Base-by-base conservation (phyloP, 2,113 vertebrate genomes). In the Percopsis transmontana region DNA sequence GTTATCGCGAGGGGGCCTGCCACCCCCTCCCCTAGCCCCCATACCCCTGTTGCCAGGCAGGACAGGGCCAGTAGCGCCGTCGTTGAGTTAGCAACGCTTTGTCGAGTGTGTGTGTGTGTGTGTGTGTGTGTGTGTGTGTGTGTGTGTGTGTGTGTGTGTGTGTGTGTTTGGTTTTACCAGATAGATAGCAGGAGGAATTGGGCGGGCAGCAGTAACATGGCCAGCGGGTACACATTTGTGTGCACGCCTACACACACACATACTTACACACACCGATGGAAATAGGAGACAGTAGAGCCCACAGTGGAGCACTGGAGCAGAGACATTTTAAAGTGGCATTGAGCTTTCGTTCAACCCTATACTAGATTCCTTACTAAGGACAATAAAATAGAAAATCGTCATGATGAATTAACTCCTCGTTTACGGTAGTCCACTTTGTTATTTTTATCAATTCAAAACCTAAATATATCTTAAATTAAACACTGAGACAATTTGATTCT, bases 1-100 rank as follows among this genome's bases (percentile, higher is more conserved):
- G 85, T 90, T 88, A 90, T 89, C 87, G 87, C 85, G 74, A 77
- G n/a, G 18, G 55, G 67, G 76, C 88, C 84, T 88, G 85, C 20
- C 51, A 77, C 78, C 70, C 71, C 50, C 15, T 66, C 69, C 53
- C 77, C 72, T 60, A 58, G 71, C 77, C 58, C 61, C 76, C 69
- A 85, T 80, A 81, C 27, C 27, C 27, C 27, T 33, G 27, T 33
- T 33, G 27, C 27, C 64, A 79, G 74, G 76, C 76, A 61, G 72
- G 51, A 70, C 68, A 51, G 69, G 70, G 78, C 72, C 76, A 68
- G 84, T 70, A 70, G 67, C 68, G 70, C 27, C 27, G 27, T 33
- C 27, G 27, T 33, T 33, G 27, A 33, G 27, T 33, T 33, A 33
- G 27, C 27, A 33, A 6, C 27, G 27, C 27, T 33, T 33, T 33